phyloP scores from a whole-genome alignment of 2,797 vertebrate species.

The Tapera naevia region DNA sequence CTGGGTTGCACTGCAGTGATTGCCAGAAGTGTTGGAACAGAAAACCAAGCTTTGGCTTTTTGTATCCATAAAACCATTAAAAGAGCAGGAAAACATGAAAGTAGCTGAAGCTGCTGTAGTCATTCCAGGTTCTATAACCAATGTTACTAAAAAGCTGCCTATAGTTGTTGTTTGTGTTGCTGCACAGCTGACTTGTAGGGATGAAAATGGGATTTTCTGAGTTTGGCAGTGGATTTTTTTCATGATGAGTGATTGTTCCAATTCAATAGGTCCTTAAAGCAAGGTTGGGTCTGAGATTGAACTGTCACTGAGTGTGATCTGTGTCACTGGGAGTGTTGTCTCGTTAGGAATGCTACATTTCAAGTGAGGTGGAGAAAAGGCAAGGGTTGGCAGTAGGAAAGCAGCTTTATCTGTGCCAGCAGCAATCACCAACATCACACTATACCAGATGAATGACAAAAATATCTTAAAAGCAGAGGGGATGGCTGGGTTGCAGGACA shows the following conservation, averaged over 20 bases:
- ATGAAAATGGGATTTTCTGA: background rate
- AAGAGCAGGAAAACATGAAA: background rate
- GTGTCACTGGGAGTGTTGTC: background rate
- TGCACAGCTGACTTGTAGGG: background rate
- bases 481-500: background rate
- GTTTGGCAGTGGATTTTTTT: background rate
- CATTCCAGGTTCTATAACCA: background rate
- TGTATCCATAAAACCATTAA: background rate
- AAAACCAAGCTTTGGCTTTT: background rate
- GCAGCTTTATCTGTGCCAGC: background rate
- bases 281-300: background rate
- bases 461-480: background rate
- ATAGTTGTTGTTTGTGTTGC: background rate
- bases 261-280: background rate
- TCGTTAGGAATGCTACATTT: background rate
- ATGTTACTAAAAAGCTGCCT: background rate
- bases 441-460: background rate
- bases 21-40: background rate
- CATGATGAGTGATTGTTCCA: background rate
- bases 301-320: background rate
- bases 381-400: background rate
- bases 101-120: background rate
- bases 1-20: background rate
- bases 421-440: rapidly evolving
- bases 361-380: background rate